Conservation (phyloP, 2,888 invertebrate species). For the Emmelina monodactyla region DNA sequence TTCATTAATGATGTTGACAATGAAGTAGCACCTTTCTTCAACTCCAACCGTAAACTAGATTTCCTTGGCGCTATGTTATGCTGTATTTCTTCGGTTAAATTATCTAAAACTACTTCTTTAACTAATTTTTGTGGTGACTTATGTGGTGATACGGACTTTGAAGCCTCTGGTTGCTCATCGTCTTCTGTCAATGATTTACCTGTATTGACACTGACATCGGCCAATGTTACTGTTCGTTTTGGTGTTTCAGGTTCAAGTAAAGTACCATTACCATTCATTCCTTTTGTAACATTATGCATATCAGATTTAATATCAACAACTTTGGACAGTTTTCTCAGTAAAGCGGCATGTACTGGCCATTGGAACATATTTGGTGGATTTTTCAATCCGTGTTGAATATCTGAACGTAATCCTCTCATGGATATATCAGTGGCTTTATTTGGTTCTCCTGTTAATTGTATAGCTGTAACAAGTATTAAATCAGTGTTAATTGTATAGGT, state of each 20-base stretch:
- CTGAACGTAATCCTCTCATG: constrained; percentile 52
- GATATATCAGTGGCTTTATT: constrained; percentile 51
- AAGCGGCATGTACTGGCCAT: constrained; percentile 48
- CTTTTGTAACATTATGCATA: constrained; percentile 25
- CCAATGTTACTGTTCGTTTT: constrained; percentile 35
- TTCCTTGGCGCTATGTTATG: constrained; percentile 59
- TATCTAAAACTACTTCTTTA: constrained; percentile 43
- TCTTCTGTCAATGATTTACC: constrained; percentile 42
- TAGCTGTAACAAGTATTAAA: too few species aligned
- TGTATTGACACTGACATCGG: constrained; percentile 52
- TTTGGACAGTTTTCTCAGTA: constrained; percentile 50
- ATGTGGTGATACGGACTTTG: constrained; percentile 18
- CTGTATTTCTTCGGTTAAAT: constrained; percentile 58
- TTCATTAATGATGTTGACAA: constrained; percentile 49
- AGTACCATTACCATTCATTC: constrained; percentile 47
- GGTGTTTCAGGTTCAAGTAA: constrained; percentile 27
- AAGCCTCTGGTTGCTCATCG: constrained; percentile 26
- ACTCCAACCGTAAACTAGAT: constrained; percentile 50
- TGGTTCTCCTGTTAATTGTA: constrained; percentile 49
- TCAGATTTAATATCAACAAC: constrained; percentile 55
- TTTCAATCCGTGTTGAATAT: constrained; percentile 42
- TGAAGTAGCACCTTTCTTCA: constrained; percentile 53
- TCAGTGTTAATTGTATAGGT: too few species aligned
- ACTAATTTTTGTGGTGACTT: constrained; percentile 24
- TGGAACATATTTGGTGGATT: constrained; percentile 31